Evolutionary conservation across 2,113 vertebrate genomes (phyloP), one percentile per base, ranked within the genome.

Genomic region (Atractosteus spatula): DNA sequence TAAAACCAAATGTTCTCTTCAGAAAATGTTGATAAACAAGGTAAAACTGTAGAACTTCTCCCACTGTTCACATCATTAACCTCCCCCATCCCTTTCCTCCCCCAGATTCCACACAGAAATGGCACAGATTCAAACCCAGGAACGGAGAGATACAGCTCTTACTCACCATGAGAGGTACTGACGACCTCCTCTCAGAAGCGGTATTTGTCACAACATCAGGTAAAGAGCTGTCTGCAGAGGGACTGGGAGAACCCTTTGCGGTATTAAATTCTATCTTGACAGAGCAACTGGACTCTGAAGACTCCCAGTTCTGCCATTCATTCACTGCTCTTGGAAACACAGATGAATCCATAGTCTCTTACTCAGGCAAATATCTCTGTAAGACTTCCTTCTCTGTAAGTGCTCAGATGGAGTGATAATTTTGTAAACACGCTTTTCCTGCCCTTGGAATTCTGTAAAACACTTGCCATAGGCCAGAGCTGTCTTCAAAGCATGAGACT

Each of bases 381-480:
- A 62, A 70, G 14, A 74, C 80, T 81, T 87, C 79, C 85, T 73
- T 51, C 80, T 78, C 61, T 65, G 64, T 41, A 42, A 11, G 43
- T 80, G 72, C 55, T 73, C 3, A 73, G 73, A 81, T 72, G 11
- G 73, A 11, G 29, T 62, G 68, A 73, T 66, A 66, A 4, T 59
- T 62, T 14, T 62, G 78, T 86, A 82, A 89, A 90, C 79, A 73
- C 70, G 69, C 76, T 79, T 87, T 89, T 89, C 90, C 84, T 79
- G 84, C 80, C 81, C 71, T 78, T 80, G 55, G 70, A 73, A 66
- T 76, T 66, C 66, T 76, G 71, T 51, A 51, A 51, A 10, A 51
- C 47, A 51, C 5, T 10, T 51, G 47, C 47, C 47, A 51, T 51
- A 51, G 47, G 64, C 64, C 45, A 42, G 42, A 42, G 45, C 64